These are phyloP conservation scores for Heliocidaris erythrogramma DNA, from an alignment of 35 echinoderm and acorn worm species.

Conservation along the genomic window DNA sequence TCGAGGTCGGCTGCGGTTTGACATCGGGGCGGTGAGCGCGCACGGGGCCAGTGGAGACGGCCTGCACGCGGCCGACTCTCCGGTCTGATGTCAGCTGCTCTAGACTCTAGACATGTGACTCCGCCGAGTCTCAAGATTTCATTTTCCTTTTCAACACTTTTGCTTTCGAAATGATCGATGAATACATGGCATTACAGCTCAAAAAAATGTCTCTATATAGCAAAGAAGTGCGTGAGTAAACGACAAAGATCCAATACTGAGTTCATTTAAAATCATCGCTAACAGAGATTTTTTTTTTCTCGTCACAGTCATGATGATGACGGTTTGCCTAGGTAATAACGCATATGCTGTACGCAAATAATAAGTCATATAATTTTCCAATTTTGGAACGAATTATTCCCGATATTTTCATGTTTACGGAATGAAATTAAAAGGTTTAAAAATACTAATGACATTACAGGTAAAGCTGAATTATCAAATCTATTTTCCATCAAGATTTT, in stretches of 20 bases:
- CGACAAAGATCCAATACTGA: neutral
- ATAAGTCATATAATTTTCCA: no score
- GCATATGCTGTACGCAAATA: no score
- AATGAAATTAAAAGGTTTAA: no score
- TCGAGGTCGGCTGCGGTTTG: neutral
- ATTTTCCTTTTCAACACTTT: neutral
- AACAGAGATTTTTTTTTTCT: no score
- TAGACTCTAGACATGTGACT: neutral
- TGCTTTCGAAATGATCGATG: neutral
- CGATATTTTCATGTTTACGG: no score
- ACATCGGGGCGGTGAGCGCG: neutral
- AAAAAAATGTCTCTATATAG: neutral
- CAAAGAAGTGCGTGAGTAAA: neutral
- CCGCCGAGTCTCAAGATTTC: neutral
- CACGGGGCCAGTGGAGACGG: conserved; percentile 12
- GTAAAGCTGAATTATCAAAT: no score
- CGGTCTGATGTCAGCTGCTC: neutral
- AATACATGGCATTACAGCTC: neutral
- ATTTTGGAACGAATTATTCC: no score
- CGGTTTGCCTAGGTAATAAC: no score
- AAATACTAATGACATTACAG: no score
- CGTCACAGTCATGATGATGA: no score
- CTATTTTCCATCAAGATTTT: no score
- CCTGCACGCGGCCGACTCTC: neutral
- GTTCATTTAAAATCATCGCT: no score